A percentile compares a stretch with the other conserved stretches of the same genome.
Evolutionary conservation across 2,888 invertebrate species (phyloP).

Genomic region (Adela reaumurella): DNA sequence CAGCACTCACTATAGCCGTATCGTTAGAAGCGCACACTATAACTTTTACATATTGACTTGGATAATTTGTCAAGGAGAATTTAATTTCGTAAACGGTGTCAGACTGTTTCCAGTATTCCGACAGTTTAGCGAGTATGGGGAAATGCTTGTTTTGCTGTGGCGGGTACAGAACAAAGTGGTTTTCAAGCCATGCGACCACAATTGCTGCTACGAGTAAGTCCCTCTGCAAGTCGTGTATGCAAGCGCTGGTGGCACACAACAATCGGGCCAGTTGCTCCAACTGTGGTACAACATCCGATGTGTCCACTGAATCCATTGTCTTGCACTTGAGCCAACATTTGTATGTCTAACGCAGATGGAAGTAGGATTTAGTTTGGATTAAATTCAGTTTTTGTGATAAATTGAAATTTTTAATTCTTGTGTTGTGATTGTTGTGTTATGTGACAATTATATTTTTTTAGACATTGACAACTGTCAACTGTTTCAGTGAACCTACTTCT

Average conservation of each 20-base stretch:
- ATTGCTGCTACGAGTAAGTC: neutral
- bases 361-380: no score
- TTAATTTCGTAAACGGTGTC: neutral
- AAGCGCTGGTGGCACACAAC: neutral
- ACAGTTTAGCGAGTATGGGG: neutral
- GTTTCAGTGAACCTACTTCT: no score
- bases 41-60: neutral
- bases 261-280: neutral
- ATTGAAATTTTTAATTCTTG: no score
- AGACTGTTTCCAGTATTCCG: neutral
- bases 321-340: no score
- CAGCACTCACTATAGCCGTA: neutral
- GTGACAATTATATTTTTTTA: no score
- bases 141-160: neutral
- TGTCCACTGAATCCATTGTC: no score
- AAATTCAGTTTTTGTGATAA: no score
- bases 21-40: neutral
- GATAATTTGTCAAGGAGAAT: neutral
- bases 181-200: neutral
- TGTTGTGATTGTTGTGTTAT: no score
- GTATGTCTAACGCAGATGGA: no score
- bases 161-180: neutral
- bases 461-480: no score
- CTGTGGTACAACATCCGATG: neutral
- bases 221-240: neutral